Conservation (phyloP, 2,888 invertebrate genomes). For the Epinotia ramella region DNA sequence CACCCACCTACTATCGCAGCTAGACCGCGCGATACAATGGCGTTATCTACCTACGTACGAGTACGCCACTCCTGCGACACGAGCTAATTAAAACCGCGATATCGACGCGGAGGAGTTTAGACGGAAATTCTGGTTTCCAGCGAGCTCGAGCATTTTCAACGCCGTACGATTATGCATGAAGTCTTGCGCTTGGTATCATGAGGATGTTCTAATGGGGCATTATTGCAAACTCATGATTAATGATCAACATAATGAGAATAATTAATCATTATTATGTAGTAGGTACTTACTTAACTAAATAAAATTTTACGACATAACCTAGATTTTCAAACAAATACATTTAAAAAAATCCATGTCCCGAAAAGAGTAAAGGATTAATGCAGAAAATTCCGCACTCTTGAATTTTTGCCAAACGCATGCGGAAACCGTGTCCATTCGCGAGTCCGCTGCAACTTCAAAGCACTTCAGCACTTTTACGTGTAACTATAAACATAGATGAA, state of each 20-base stretch:
- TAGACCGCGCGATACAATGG: constrained; percentile 16
- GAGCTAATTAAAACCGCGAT: constrained; percentile 30
- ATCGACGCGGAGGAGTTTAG: constrained; percentile 18
- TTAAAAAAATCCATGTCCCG: background rate
- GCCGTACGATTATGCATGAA: background rate
- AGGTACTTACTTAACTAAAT: too few species aligned
- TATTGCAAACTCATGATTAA: too few species aligned
- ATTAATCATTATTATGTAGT: too few species aligned
- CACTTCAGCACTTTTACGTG: constrained; percentile 16
- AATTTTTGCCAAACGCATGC: constrained; percentile 22
- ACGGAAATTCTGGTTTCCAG: constrained; percentile 5
- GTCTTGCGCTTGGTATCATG: background rate
- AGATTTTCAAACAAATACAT: background rate
- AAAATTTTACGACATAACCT: background rate
- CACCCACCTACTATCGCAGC: constrained; percentile 29
- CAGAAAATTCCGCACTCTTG: constrained; percentile 9
- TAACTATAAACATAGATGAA: background rate
- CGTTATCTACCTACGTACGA: constrained; percentile 20
- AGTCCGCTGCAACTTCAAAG: constrained; percentile 6
- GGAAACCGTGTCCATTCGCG: constrained; percentile 3
- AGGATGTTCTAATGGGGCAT: background rate
- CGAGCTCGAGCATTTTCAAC: constrained; percentile 1
- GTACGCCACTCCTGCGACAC: constrained; percentile 15
- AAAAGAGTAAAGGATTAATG: background rate
- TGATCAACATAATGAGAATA: too few species aligned